These are phyloP conservation scores for Nycticryphes semicollaris DNA, from an alignment of 2,113 vertebrate species.

Conservation along the genomic window DNA sequence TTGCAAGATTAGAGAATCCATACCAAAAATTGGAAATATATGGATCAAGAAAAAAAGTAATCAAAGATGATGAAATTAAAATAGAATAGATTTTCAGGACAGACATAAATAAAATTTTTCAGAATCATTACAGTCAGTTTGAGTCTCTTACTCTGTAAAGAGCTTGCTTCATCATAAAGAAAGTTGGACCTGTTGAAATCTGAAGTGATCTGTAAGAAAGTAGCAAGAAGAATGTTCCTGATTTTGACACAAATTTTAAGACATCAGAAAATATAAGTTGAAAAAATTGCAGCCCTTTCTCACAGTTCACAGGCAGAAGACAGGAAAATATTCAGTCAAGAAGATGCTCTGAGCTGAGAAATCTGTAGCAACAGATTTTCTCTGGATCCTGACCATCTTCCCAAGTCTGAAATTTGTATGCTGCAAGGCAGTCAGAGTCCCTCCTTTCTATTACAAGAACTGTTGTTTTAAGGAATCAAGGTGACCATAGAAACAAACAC, in stretches of 20 bases:
- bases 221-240: neutral
- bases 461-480: neutral
- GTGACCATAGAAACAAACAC: neutral
- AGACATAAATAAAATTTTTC: neutral
- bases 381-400: neutral
- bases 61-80: neutral
- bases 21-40: neutral
- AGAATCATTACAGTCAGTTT: neutral
- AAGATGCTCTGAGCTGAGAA: neutral
- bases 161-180: neutral
- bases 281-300: neutral
- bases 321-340: neutral
- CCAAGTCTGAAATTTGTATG: neutral
- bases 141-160: neutral
- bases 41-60: neutral
- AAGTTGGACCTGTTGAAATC: neutral
- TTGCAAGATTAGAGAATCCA: neutral
- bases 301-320: neutral
- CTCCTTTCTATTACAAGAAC: neutral
- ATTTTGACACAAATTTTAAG: neutral
- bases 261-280: neutral
- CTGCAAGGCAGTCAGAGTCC: neutral
- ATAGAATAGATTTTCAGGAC: neutral
- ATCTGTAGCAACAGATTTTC: neutral
- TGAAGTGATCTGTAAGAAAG: neutral